These are phyloP conservation scores for Heterohyrax brucei DNA, from an alignment of 2,797 vertebrate species.

Conservation along the genomic window DNA sequence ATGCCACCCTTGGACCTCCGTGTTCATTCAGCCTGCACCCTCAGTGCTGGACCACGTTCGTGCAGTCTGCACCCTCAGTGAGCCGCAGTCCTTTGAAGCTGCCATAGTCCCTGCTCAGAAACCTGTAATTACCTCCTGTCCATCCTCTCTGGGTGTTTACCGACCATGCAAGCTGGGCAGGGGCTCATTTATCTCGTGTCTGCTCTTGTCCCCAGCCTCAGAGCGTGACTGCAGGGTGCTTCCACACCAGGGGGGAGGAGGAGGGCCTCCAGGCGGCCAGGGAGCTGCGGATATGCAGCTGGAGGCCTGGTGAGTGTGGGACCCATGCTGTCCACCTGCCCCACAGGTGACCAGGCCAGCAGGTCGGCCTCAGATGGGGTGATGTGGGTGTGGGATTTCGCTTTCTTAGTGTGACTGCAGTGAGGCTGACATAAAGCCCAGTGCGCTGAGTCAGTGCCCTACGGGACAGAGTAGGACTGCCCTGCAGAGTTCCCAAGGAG, in stretches of 20 bases:
- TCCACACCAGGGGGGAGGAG: too few relatives aligned
- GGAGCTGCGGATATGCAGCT: too few relatives aligned
- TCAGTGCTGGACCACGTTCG: constrained; percentile 67
- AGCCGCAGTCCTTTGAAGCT: neutral
- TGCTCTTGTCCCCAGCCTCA: constrained; percentile 76
- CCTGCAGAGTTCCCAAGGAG: too few relatives aligned
- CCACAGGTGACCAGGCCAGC: rapidly evolving
- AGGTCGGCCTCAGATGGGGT: neutral
- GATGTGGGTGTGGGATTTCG: rapidly evolving
- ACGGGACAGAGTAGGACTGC: too few relatives aligned
- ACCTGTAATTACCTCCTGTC: constrained; percentile 82
- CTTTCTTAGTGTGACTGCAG: too few relatives aligned
- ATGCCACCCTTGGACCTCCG: neutral
- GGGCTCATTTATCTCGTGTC: constrained; percentile 79
- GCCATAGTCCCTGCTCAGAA: constrained; percentile 62
- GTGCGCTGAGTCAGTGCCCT: too few relatives aligned
- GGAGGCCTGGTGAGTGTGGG: neutral
- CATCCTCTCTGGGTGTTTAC: constrained; percentile 79
- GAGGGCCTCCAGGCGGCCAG: neutral
- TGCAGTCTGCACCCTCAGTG: constrained; percentile 78
- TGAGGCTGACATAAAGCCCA: too few relatives aligned
- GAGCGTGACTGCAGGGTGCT: neutral
- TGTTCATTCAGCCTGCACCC: constrained; percentile 29
- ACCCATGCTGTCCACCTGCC: neutral
- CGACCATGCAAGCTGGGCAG: constrained; percentile 73